These are phyloP conservation scores for Harlomillsia oculata DNA, from an alignment of 1,140 invertebrate genomes.

Conservation along the genomic window DNA sequence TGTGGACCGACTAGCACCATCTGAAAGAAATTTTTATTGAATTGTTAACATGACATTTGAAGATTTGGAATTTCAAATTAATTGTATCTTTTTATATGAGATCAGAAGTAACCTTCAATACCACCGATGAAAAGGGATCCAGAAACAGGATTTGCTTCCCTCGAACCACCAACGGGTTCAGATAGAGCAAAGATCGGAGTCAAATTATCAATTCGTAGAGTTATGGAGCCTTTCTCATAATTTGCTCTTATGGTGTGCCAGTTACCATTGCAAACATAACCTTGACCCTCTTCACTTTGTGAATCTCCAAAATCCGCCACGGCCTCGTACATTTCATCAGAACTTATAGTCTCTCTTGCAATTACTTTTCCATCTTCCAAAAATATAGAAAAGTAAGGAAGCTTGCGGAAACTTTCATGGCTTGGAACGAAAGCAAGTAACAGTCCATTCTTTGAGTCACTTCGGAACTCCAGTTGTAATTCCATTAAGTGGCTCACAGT, in stretches of 20 bases:
- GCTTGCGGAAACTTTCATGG: conserved; percentile 40
- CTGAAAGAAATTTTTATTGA: conserved; percentile 43
- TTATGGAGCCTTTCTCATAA: conserved; percentile 49
- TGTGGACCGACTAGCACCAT: conserved; percentile 47
- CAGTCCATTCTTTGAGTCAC: conserved; percentile 67
- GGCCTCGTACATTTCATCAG: conserved; percentile 19
- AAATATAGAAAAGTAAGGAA: conserved; percentile 63
- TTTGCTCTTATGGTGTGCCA: conserved; percentile 74
- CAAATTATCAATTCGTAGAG: conserved; percentile 21
- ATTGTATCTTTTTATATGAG: background rate
- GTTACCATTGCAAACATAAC: conserved; percentile 63
- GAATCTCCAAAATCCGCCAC: conserved; percentile 5
- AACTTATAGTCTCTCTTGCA: conserved; percentile 20
- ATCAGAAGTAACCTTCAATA: conserved; percentile 55
- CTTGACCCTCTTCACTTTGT: conserved; percentile 1
- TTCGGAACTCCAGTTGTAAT: conserved; percentile 71
- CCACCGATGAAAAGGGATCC: conserved; percentile 72
- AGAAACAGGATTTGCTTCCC: conserved; percentile 7
- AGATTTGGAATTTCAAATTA: background rate
- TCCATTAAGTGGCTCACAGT: conserved; percentile 57
- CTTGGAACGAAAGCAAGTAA: conserved; percentile 53
- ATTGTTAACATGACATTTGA: conserved; percentile 1
- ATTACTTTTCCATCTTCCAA: conserved; percentile 61
- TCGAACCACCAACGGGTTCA: background rate
- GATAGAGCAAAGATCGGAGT: conserved; percentile 14